Evolutionary conservation across 2,113 vertebrate genomes (phyloP), one percentile per base, ranked within the genome.

Genomic region (Actenoides lindsayi): DNA sequence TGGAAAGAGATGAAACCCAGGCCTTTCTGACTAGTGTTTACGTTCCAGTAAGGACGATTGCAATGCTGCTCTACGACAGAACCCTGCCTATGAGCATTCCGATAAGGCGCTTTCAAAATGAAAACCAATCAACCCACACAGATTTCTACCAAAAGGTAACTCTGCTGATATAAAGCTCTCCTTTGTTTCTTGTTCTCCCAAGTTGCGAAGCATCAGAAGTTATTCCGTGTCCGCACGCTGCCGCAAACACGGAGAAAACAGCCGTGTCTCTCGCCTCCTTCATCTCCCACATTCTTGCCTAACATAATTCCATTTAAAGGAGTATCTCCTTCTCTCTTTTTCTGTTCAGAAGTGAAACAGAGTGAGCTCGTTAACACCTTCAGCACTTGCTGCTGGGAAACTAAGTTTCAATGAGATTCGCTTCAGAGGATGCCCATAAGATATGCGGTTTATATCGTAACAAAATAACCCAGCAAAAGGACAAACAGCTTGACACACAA

Each of bases 211-310:
- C 68, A 74, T 16, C 8, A 78, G 69, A 93, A 96, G 87, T 83
- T 91, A 96, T 91, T 96, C 92, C 82, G 59, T 57, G 65, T 64
- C 84, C 68, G 62, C 44, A 85, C 23, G 54, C 41, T 65, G 71
- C 24, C 65, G 85, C 77, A 95, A 84, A 80, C 83, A 77, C 86
- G 93, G 78, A 76, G 75, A 94, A 84, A 69, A 94, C 62, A 83
- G 92, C 93, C 33, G 67, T 46, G 80, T 81, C 63, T 83, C 79
- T 85, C 73, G 25, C 64, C 77, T 92, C 56, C 78, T 83, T 96
- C 86, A 96, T 97, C 83, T 92, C 91, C 78, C 75, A 96, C 27
- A 60, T 82, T 95, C 86, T 96, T 71, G 77, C 56, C 50, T 85
- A 94, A 96, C 57, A 89, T 48, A 93, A 95, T 25, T 92, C 79